These are phyloP conservation scores for Rhinatrema bivittatum DNA, from an alignment of 2,797 vertebrate species.

Conservation along the genomic window DNA sequence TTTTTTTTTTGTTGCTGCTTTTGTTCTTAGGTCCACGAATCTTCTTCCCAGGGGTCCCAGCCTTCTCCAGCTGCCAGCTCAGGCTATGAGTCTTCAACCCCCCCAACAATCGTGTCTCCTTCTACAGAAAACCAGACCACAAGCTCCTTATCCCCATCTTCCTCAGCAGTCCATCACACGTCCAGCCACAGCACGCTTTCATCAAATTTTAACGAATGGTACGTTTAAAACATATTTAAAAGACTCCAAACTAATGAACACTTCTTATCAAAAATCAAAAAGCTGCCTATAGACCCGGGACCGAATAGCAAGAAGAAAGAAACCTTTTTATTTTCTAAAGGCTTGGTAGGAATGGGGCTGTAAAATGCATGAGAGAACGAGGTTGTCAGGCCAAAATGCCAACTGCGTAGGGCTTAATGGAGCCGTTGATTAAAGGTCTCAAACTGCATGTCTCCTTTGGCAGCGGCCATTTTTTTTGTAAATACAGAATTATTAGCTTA, in stretches of 20 bases:
- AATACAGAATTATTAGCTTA: slow-evolving; percentile 89
- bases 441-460: slow-evolving; percentile 75
- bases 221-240: slow-evolving; percentile 86
- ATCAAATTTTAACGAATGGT: slow-evolving; percentile 99
- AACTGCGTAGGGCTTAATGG: slow-evolving; percentile 63
- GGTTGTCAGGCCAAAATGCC: slow-evolving; percentile 66
- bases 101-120: slow-evolving; percentile 94
- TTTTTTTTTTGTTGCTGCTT: slow-evolving; percentile 33
- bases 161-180: slow-evolving; percentile 91
- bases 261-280: slow-evolving; percentile 66
- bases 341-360: slow-evolving; percentile 57
- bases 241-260: slow-evolving; percentile 79
- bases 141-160: slow-evolving; percentile 94
- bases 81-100: slow-evolving; percentile 96
- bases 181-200: slow-evolving; percentile 94
- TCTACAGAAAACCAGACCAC: slow-evolving; percentile 94
- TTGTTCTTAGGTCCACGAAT: slow-evolving; percentile 85
- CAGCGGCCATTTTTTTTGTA: slow-evolving; percentile 75
- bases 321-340: slow-evolving; percentile 38
- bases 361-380: slow-evolving; percentile 67
- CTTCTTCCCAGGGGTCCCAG: slow-evolving; percentile 83
- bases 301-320: slow-evolving; percentile 58
- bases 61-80: slow-evolving; percentile 96
- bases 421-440: slow-evolving; percentile 70
- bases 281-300: slow-evolving; percentile 74